Percentiles rank a stretch among this genome's conserved stretches.
Conservation (phyloP, 2,888 invertebrate genomes). For the Phragmatobia fuliginosa region DNA sequence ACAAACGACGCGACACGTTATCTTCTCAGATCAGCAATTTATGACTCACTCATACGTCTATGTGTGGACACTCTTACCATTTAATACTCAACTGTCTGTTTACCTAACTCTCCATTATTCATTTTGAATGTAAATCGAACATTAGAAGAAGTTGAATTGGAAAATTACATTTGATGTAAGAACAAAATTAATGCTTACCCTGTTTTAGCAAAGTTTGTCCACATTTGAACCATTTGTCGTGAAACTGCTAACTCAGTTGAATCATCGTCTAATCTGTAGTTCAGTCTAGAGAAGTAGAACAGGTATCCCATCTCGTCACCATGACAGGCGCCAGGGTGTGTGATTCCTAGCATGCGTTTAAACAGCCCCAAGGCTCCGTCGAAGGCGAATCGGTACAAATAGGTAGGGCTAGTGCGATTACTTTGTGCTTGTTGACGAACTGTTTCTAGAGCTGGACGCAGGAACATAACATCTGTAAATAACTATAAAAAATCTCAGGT, state of each 20-base stretch:
- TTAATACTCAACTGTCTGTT: no score
- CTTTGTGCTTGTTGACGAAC: slow-evolving; percentile 75
- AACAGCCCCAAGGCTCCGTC: slow-evolving; percentile 88
- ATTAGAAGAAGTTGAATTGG: no score
- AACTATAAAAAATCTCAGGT: slow-evolving; percentile 68
- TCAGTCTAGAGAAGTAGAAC: slow-evolving; percentile 88
- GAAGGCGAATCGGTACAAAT: slow-evolving; percentile 87
- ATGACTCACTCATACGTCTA: no score
- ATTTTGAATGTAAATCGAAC: no score
- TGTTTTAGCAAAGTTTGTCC: slow-evolving; percentile 89
- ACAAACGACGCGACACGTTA: no score
- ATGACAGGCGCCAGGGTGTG: slow-evolving; percentile 87
- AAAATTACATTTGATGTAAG: no score
- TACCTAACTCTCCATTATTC: no score
- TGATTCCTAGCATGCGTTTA: slow-evolving; percentile 88
- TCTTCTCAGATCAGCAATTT: no score
- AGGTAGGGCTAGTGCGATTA: slow-evolving; percentile 84
- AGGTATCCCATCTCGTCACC: slow-evolving; percentile 89
- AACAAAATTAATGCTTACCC: slow-evolving; percentile 79
- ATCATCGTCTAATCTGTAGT: slow-evolving; percentile 86
- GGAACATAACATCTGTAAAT: slow-evolving; percentile 88
- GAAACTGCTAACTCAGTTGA: slow-evolving; percentile 87
- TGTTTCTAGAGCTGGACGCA: slow-evolving; percentile 85
- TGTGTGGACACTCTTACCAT: no score
- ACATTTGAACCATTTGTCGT: slow-evolving; percentile 87